Percentiles rank a stretch among this genome's conserved stretches.
Evolutionary conservation across 2,888 invertebrate genomes (phyloP).

Genomic region (Campoplex capitator): DNA sequence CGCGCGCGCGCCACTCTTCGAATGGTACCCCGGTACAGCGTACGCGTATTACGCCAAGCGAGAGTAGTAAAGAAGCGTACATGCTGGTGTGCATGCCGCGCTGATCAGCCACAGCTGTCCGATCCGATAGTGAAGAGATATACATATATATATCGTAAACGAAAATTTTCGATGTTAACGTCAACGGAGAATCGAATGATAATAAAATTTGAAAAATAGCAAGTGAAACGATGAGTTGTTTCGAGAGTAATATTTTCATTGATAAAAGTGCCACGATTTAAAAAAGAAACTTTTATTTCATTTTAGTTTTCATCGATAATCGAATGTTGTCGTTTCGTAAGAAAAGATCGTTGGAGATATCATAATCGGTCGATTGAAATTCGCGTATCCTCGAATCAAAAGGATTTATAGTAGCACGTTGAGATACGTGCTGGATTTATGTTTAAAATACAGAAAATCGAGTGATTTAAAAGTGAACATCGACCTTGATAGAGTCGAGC

Average conservation of each 20-base stretch:
- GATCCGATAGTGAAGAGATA: slow-evolving; percentile 4
- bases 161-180: neutral
- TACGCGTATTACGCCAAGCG: slow-evolving; percentile 53
- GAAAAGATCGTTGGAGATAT: neutral
- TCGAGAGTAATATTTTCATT: neutral
- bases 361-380: neutral
- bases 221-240: neutral
- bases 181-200: neutral
- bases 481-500: slow-evolving; percentile 59
- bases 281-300: neutral
- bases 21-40: slow-evolving; percentile 33
- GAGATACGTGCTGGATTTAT: neutral
- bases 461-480: slow-evolving; percentile 59
- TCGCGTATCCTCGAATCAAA: no score
- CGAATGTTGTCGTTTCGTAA: neutral
- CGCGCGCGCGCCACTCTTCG: slow-evolving; percentile 53
- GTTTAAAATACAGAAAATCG: neutral
- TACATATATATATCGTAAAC: neutral
- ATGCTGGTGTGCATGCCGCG: slow-evolving; percentile 48
- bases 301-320: neutral
- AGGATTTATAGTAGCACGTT: neutral
- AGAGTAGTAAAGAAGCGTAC: slow-evolving; percentile 53
- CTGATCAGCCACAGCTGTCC: slow-evolving; percentile 33
- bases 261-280: neutral
- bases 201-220: neutral